phyloP scores from a whole-genome alignment of 2,797 vertebrate genomes.

The Myoxocephalus aenaeus region DNA sequence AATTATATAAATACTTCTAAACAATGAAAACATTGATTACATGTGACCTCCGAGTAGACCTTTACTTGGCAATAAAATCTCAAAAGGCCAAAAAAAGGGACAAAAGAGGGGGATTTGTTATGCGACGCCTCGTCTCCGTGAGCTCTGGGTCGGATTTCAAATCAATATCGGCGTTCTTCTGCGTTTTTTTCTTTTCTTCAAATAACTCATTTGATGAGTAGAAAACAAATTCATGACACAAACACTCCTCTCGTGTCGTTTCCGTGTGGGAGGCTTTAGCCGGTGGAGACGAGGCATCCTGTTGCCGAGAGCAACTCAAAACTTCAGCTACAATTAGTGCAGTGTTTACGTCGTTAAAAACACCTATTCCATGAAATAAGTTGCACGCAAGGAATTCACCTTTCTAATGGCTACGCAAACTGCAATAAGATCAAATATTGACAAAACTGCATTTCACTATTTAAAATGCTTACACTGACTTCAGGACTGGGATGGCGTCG shows the following conservation, averaged over 20 bases:
- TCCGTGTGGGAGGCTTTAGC: too few species aligned
- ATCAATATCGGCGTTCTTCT: background rate
- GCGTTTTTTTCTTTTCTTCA: background rate
- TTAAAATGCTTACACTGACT: slow-evolving; percentile 68
- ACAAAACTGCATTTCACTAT: slow-evolving; percentile 80
- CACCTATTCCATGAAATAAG: slow-evolving; percentile 88
- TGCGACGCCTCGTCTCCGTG: slow-evolving; percentile 64
- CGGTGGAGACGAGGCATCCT: slow-evolving; percentile 63
- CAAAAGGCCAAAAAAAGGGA: slow-evolving; percentile 61
- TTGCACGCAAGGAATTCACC: slow-evolving; percentile 81
- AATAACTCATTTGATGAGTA: slow-evolving; percentile 50
- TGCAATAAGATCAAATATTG: slow-evolving; percentile 82
- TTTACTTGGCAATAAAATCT: slow-evolving; percentile 68
- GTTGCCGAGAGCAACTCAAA: slow-evolving; percentile 64
- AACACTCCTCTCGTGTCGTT: too few species aligned
- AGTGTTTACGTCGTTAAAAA: slow-evolving; percentile 88
- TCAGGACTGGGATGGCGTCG: slow-evolving; percentile 54
- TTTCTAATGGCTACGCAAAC: slow-evolving; percentile 78
- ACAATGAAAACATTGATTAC: slow-evolving; percentile 39
- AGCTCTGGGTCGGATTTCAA: background rate
- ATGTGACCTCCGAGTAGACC: slow-evolving; percentile 63
- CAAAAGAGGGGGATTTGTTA: slow-evolving; percentile 26
- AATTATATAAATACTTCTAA: slow-evolving; percentile 50
- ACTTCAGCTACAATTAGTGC: slow-evolving; percentile 90
- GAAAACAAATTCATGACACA: background rate